Evolutionary conservation across 1,140 invertebrate genomes (phyloP).

Genomic region (Octopus sinensis): DNA sequence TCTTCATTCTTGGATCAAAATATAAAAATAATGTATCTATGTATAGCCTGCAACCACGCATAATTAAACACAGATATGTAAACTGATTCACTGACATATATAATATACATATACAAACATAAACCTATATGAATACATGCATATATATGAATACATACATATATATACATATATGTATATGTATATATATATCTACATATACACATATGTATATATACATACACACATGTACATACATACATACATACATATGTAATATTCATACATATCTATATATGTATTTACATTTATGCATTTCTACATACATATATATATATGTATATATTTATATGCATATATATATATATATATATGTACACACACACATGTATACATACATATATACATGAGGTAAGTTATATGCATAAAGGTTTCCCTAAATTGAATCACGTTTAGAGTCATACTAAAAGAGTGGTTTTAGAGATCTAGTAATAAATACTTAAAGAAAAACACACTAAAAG

Average conservation of each 20-base stretch:
- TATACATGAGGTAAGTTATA: no score
- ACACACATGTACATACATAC: neutral
- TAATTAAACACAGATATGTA: neutral
- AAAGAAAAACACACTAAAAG: no score
- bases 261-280: neutral
- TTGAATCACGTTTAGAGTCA: no score
- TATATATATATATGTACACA: neutral
- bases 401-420: no score
- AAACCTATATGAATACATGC: neutral
- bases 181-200: neutral
- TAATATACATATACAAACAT: neutral
- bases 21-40: no score
- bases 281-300: neutral
- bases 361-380: no score
- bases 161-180: neutral
- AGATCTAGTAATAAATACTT: no score
- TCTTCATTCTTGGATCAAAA: no score
- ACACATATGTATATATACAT: neutral
- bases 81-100: neutral
- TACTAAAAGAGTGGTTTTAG: no score
- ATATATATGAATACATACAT: neutral
- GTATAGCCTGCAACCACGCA: no score
- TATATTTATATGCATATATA: neutral
- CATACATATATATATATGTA: neutral
- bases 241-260: neutral